Evolutionary conservation across 1,140 invertebrate species (phyloP).

Genomic region (Idris sp.): DNA sequence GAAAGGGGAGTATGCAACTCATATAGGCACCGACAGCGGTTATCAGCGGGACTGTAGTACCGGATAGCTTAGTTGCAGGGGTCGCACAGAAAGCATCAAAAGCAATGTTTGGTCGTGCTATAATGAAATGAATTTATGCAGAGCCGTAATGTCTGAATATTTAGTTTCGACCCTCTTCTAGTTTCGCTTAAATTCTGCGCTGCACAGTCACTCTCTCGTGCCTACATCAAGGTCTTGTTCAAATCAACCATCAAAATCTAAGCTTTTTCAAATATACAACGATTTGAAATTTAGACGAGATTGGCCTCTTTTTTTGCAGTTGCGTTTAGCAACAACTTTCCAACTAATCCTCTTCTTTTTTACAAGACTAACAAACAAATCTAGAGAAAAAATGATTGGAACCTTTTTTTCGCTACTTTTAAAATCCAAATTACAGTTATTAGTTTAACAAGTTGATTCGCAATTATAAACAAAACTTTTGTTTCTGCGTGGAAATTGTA

Average conservation of each 20-base stretch:
- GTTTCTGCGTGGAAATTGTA: background rate
- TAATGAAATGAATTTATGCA: slow-evolving; percentile 84
- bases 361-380: too few species aligned
- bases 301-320: too few species aligned
- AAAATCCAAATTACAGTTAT: background rate
- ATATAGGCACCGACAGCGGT: slow-evolving; percentile 67
- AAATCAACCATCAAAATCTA: slow-evolving; percentile 60
- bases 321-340: too few species aligned
- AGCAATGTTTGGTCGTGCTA: slow-evolving; percentile 82
- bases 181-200: slow-evolving; percentile 73
- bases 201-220: slow-evolving; percentile 35
- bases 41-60: slow-evolving; percentile 67
- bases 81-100: slow-evolving; percentile 76
- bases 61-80: slow-evolving; percentile 70
- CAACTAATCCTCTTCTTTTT: too few species aligned
- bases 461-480: slow-evolving; percentile 9
- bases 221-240: slow-evolving; percentile 53
- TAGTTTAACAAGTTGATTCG: slow-evolving; percentile 5
- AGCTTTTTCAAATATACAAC: slow-evolving; percentile 48
- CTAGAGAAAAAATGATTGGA: too few species aligned
- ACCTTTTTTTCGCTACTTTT: too few species aligned
- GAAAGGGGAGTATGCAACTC: slow-evolving; percentile 64
- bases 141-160: slow-evolving; percentile 82
- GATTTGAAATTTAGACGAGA: slow-evolving; percentile 55
- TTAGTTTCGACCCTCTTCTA: slow-evolving; percentile 79